Percentiles rank a stretch among this genome's conserved stretches.
These are phyloP conservation scores for Betta splendens DNA, from an alignment of 2,797 vertebrate genomes.

Conservation along the genomic window DNA sequence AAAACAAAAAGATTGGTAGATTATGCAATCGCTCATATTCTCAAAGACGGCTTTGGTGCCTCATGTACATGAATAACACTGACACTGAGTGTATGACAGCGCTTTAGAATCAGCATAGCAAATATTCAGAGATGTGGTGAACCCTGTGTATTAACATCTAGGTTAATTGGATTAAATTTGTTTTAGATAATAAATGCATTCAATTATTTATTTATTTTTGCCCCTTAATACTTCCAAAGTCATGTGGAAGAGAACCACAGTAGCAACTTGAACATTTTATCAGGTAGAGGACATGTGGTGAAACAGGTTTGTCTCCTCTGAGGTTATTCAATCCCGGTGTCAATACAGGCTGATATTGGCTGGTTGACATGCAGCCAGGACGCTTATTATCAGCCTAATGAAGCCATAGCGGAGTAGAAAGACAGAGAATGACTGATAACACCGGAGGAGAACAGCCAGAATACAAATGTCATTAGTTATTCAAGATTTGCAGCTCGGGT, in stretches of 20 bases:
- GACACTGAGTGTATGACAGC: background rate
- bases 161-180: no score
- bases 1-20: constrained; percentile 9
- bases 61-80: background rate
- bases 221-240: background rate
- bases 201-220: no score
- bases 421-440: constrained; percentile 56
- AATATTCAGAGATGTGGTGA: background rate
- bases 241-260: background rate
- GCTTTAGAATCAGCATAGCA: background rate
- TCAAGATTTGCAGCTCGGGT: constrained; percentile 47
- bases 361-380: constrained; percentile 41
- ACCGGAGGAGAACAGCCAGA: constrained; percentile 16
- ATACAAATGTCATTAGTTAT: constrained; percentile 43
- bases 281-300: constrained; percentile 7
- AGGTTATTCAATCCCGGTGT: constrained; percentile 60
- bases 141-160: no score
- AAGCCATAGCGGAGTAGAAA: constrained; percentile 30
- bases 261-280: constrained; percentile 32
- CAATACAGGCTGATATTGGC: constrained; percentile 47
- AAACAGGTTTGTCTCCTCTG: constrained; percentile 14
- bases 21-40: constrained; percentile 38
- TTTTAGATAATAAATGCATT: background rate
- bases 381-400: constrained; percentile 65
- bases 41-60: constrained; percentile 6